Percentiles rank a stretch among this genome's conserved stretches.
phyloP scores from a whole-genome alignment of 2,888 invertebrate species.

The Torymus aiolomorphi region DNA sequence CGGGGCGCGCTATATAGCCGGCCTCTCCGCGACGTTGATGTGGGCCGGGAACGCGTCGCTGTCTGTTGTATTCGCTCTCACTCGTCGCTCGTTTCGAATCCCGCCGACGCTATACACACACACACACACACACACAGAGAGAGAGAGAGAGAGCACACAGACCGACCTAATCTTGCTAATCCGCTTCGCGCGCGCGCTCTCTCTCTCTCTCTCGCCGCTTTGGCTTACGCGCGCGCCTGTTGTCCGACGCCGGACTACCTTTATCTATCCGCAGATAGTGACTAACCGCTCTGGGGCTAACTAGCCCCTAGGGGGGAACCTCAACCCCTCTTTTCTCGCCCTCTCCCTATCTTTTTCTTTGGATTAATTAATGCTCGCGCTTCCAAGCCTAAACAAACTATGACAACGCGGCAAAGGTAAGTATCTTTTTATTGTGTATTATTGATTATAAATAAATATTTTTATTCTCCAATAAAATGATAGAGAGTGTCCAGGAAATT shows the following conservation, averaged over 20 bases:
- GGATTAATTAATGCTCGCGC: too few species aligned
- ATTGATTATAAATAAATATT: too few species aligned
- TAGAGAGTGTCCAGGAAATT: too few species aligned
- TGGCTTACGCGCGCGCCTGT: conserved; percentile 55
- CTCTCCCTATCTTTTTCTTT: conserved; percentile 8
- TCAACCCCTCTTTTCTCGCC: not conserved
- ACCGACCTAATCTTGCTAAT: conserved; percentile 68
- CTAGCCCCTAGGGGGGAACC: conserved; percentile 58
- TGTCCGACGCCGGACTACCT: conserved; percentile 59
- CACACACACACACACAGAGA: too few species aligned
- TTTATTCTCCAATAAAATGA: too few species aligned
- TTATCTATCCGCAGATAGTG: conserved; percentile 65
- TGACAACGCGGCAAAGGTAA: too few species aligned
- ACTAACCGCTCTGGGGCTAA: conserved; percentile 63
- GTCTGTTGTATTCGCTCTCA: not conserved
- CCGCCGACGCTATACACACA: conserved; percentile 6
- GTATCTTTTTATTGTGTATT: too few species aligned
- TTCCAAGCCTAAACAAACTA: too few species aligned
- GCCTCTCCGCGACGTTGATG: conserved; percentile 36
- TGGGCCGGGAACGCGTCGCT: not conserved
- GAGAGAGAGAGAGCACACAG: conserved; percentile 10
- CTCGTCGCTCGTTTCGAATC: conserved; percentile 10
- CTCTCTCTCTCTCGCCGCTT: conserved; percentile 57
- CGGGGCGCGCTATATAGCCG: conserved; percentile 53
- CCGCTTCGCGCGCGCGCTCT: conserved; percentile 57